phyloP scores from a whole-genome alignment of 2,113 vertebrate genomes.

The Gorsachius goisagi region DNA sequence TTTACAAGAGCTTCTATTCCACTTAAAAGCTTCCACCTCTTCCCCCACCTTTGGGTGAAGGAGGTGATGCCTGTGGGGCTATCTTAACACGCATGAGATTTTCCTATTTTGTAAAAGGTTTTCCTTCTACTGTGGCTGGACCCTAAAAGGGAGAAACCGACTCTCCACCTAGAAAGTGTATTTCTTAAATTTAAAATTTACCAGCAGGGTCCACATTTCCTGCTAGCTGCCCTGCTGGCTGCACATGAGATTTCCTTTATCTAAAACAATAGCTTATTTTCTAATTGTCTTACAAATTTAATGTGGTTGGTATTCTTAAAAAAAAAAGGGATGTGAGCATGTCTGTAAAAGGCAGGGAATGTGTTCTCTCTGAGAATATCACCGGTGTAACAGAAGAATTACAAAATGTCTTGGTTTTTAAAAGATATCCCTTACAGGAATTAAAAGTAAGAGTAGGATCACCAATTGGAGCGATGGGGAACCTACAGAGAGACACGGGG shows the following conservation, averaged over 20 bases:
- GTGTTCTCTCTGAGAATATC: not conserved
- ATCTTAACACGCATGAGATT: not conserved
- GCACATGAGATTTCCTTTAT: not conserved
- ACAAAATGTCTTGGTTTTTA: not conserved
- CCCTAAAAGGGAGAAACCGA: not conserved
- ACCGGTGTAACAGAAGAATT: not conserved
- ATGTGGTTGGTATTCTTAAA: not conserved
- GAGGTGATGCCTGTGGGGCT: not conserved
- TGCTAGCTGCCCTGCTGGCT: not conserved
- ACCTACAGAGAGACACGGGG: not conserved
- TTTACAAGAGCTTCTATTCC: not conserved
- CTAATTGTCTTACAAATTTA: not conserved
- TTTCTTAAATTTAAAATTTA: not conserved
- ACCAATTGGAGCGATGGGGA: accelerated
- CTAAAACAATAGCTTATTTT: not conserved
- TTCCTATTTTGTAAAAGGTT: not conserved
- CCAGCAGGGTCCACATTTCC: not conserved
- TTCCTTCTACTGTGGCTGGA: not conserved
- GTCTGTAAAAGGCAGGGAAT: not conserved
- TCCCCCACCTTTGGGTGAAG: not conserved
- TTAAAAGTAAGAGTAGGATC: not conserved
- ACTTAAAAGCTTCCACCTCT: not conserved
- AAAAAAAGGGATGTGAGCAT: accelerated
- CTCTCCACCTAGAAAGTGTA: not conserved
- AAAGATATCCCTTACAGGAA: not conserved